Evolutionary conservation across 2,888 invertebrate genomes (phyloP).

Genomic region (Protonemura montana): DNA sequence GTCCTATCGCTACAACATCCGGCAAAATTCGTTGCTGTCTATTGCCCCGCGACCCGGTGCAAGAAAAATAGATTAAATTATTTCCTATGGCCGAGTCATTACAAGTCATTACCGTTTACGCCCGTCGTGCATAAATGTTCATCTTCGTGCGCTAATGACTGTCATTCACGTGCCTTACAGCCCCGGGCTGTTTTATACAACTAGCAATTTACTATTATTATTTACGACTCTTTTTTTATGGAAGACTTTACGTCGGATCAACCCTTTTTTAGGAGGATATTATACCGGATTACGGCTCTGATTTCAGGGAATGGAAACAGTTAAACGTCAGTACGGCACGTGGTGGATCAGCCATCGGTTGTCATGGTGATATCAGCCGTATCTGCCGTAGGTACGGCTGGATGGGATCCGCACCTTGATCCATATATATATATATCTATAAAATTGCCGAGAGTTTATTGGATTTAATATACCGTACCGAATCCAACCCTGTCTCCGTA

Average conservation of each 20-base stretch:
- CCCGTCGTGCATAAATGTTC: background rate
- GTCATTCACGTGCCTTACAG: background rate
- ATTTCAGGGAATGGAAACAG: background rate
- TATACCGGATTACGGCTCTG: background rate
- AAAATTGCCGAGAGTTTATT: conserved; percentile 14
- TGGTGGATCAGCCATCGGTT: background rate
- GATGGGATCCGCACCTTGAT: background rate
- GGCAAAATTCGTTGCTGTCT: background rate
- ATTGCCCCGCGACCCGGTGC: background rate
- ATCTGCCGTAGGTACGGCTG: background rate
- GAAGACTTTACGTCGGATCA: background rate
- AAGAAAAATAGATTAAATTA: conserved; percentile 12
- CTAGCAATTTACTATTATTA: background rate
- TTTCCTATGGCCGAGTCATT: conserved; percentile 12
- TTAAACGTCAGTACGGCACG: background rate
- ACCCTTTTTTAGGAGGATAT: conserved; percentile 7
- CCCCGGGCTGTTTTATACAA: background rate
- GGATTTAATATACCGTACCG: conserved; percentile 7
- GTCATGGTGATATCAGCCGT: background rate
- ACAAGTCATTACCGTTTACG: background rate
- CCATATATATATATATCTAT: background rate
- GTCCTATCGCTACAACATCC: background rate
- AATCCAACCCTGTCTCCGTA: background rate
- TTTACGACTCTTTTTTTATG: conserved; percentile 12
- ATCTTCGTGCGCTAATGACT: background rate